phyloP scores from a whole-genome alignment of 92 coral and sea anemone species.

The Muricea muricata region DNA sequence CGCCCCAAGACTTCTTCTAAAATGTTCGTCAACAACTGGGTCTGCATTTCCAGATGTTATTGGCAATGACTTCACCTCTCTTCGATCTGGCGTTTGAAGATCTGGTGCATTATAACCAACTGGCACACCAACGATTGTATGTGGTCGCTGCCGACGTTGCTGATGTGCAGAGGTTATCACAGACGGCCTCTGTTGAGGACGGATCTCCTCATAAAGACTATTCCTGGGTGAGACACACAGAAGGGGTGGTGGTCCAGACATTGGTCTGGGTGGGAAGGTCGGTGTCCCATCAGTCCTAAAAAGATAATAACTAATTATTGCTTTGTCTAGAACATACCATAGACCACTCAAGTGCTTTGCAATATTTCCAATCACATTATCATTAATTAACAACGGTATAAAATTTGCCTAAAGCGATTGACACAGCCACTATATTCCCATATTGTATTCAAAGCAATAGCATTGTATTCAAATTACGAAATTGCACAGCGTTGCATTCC shows the following conservation, averaged over 20 bases:
- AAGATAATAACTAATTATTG: neutral
- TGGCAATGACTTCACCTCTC: slow-evolving; percentile 67
- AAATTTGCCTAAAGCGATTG: slow-evolving; percentile 26
- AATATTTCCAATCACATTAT: neutral
- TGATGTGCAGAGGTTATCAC: slow-evolving; percentile 94
- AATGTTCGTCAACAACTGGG: slow-evolving; percentile 99
- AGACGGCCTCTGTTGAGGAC: slow-evolving; percentile 86
- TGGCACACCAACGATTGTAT: slow-evolving; percentile 80
- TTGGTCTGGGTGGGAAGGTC: slow-evolving; percentile 72
- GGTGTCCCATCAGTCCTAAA: slow-evolving; percentile 61
- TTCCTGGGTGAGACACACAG: slow-evolving; percentile 81
- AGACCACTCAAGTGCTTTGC: neutral
- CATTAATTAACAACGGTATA: neutral
- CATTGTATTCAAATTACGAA: too few relatives aligned
- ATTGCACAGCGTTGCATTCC: too few relatives aligned
- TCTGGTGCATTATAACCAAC: slow-evolving; percentile 76
- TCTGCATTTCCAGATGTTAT: slow-evolving; percentile 81
- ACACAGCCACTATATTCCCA: slow-evolving; percentile 3
- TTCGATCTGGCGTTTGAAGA: slow-evolving; percentile 74
- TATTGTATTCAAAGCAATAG: slow-evolving; percentile 8
- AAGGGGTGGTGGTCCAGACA: slow-evolving; percentile 90
- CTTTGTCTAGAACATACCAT: neutral
- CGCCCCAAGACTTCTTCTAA: slow-evolving; percentile 92
- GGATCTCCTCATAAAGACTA: slow-evolving; percentile 69
- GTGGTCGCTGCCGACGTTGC: slow-evolving; percentile 35